Conservation (phyloP, 1,140 invertebrate species). For the Trachymyrmex cornetzi region DNA sequence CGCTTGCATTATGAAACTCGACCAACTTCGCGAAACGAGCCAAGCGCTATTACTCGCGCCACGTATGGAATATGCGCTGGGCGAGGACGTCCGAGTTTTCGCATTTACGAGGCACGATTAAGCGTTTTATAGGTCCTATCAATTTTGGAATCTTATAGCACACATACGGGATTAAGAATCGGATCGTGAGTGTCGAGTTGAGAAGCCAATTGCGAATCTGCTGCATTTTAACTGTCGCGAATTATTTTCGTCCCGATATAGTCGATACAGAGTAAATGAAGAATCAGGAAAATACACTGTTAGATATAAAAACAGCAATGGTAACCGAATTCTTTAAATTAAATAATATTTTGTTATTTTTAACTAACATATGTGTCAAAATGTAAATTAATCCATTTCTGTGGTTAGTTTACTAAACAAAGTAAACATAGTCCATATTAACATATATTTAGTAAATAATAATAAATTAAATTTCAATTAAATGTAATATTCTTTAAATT, state of each 20-base stretch:
- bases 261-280: not conserved
- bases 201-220: not conserved
- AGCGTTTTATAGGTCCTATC: constrained; percentile 34
- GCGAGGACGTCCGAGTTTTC: constrained; percentile 21
- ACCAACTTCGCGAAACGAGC: constrained; percentile 30
- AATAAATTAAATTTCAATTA: no score
- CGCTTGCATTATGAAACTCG: constrained; percentile 20
- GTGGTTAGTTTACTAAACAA: no score
- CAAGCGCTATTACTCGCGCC: constrained; percentile 24
- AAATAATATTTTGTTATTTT: no score
- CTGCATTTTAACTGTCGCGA: not conserved
- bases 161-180: constrained; percentile 15
- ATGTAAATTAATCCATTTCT: no score
- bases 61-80: not conserved
- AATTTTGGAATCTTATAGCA: not conserved
- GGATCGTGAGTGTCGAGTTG: not conserved
- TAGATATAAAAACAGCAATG: no score
- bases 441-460: no score
- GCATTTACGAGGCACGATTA: constrained; percentile 59
- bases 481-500: no score
- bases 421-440: no score
- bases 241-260: not conserved
- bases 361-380: no score
- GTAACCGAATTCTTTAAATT: no score
- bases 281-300: not conserved